phyloP scores from a whole-genome alignment of 2,888 invertebrate species.

The Drosophila algonquin region DNA sequence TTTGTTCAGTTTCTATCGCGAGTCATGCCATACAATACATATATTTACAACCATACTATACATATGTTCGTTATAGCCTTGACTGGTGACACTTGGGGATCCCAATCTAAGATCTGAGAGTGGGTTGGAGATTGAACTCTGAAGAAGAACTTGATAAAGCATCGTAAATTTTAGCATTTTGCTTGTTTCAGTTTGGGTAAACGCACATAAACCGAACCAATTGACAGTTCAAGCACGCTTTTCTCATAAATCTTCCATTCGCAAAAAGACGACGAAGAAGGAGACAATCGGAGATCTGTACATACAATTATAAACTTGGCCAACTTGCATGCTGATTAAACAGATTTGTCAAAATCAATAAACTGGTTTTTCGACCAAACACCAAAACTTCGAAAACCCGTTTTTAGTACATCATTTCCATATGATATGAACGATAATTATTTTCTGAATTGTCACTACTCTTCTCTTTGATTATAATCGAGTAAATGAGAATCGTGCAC shows the following conservation, averaged over 20 bases:
- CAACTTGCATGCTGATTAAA: constrained; percentile 60
- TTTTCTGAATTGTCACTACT: constrained; percentile 28
- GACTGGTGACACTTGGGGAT: background rate
- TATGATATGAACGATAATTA: constrained; percentile 22
- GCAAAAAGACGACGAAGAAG: constrained; percentile 11
- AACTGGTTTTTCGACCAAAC: constrained; percentile 55
- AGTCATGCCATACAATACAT: constrained; percentile 7
- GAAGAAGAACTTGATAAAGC: too few species aligned
- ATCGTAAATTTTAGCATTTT: background rate
- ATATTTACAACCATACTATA: too few species aligned
- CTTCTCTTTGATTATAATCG: constrained; percentile 21
- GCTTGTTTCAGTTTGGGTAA: background rate
- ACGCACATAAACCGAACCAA: background rate
- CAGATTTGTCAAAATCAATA: constrained; percentile 35
- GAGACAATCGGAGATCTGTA: constrained; percentile 7
- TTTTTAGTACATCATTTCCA: constrained; percentile 55
- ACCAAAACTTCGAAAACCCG: constrained; percentile 47
- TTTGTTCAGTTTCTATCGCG: constrained; percentile 27
- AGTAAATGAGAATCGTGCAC: constrained; percentile 16
- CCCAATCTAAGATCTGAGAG: constrained; percentile 7
- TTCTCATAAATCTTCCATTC: constrained; percentile 40
- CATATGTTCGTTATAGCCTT: constrained; percentile 4
- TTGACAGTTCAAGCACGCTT: constrained; percentile 43
- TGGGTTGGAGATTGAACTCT: background rate
- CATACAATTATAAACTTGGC: constrained; percentile 50